Base-by-base conservation (phyloP, 2,113 vertebrate species). In the Vicugna pacos region DNA sequence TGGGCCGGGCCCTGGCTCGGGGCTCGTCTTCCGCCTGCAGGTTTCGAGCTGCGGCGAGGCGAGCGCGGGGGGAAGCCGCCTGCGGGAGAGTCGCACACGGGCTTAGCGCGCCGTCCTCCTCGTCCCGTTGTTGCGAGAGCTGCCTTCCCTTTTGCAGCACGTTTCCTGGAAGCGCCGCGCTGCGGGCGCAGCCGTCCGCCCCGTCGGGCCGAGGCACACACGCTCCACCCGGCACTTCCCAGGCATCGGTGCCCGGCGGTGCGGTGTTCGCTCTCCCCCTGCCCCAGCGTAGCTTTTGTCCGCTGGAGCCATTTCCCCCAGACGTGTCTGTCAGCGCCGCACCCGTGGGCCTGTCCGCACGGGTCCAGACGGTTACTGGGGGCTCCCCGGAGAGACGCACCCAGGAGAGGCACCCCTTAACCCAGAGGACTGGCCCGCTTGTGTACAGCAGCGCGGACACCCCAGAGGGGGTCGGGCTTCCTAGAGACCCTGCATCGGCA, bases 241-340 rank as follows among this genome's bases (percentile, higher is more conserved):
- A 32, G 46, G 22, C 35, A 0, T 6, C n/a, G 0, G 16, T 24
- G 11, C 17, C 30, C 2, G 24, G 9, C 0, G 26, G 9, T 0
- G 17, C 54, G 16, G 1, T 8, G 3, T 2, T 64, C 48, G 14
- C 46, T 58, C 20, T 24, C 8, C 24, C 1, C 17, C 50, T 50
- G 54, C 46, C n/a, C 69, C 14, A 3, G 0, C 8, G 46, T 14
- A 3, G 20, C 73, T 50, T 28, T 38, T 6, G 11, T 10, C 11
- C 2, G 17, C 52, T 8, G 70, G 46, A 16, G 11, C 24, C 19
- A 3, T 12, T 52, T 32, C 10, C 5, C 24, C 46, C 3, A 12
- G 56, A n/a, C 24, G 7, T 5, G 4, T 32, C 35, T 7, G 38
- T 14, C 16, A 35, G 54, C 14, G 4, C 17, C 19, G 60, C 26